Base-by-base conservation (phyloP, 2,797 vertebrate genomes). In the Girardinus metallicus region DNA sequence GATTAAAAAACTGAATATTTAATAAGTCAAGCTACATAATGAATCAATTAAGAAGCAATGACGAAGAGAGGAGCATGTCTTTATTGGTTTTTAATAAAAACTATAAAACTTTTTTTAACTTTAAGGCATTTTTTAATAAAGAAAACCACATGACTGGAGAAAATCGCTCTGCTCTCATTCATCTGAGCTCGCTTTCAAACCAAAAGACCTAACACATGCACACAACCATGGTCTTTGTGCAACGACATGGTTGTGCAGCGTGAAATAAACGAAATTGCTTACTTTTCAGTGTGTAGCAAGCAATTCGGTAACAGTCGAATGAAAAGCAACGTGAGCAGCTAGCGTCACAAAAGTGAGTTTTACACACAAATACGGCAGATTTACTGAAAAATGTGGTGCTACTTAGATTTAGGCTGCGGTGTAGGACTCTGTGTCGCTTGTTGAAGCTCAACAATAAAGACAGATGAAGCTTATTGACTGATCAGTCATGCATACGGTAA, bases 1-100 rank as follows among this genome's bases (percentile, higher is more conserved):
- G 70, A 77, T 85, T 75, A 62, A 89, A 66, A 77, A 78, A 88
- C 82, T 84, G 39, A 66, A 23, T 39, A 43, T 88, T 86, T 85
- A 89, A 86, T 83, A 88, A 86, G 75, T 89, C 51, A 85, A 88
- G 85, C 74, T 72, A 81, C 86, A 90, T 43, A 55, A 89, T 89
- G 87, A 90, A 93, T 91, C 83, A 88, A 87, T 93, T 89, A 90
- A 93, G 89, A 93, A 91, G 85, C 83, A 92, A 87, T 60, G 62
- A 79, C 73, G 78, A 83, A 80, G 68, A 83, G 72, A 90, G 74
- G 86, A 87, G 86, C 91, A 31, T 81, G 57, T 85, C 89, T 91
- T 90, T 90, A 83, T 90, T 85, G 47, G 83, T 76, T 88, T 92
- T 92, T 90, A 90, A 91, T 91, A 87, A 92, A 92, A 85, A 84